Conservation (phyloP, 1,140 invertebrate species). For the Magallana angulata region DNA sequence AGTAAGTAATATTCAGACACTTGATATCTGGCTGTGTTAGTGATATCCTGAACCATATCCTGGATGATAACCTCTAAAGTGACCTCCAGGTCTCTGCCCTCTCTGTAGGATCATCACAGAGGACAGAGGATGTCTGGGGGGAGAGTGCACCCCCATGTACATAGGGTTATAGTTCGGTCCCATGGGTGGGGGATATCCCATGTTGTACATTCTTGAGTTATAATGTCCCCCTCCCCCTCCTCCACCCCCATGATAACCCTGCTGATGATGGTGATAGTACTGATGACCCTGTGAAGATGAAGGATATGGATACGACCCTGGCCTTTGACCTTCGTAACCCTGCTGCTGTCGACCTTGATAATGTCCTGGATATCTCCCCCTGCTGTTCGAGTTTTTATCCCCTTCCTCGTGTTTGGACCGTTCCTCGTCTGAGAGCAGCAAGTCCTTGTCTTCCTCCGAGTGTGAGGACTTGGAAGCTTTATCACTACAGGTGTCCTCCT, state of each 20-base stretch:
- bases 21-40: background rate
- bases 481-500: background rate
- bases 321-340: slow-evolving; percentile 41
- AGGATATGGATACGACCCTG: slow-evolving; percentile 42
- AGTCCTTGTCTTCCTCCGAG: slow-evolving; percentile 13
- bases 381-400: background rate
- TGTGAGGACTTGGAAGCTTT: slow-evolving; percentile 19
- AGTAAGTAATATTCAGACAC: background rate
- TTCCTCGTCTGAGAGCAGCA: slow-evolving; percentile 14
- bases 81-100: slow-evolving; percentile 54
- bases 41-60: slow-evolving; percentile 42
- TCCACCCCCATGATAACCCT: slow-evolving; percentile 3
- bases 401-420: slow-evolving; percentile 1
- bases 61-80: slow-evolving; percentile 39
- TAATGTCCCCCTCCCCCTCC: slow-evolving; percentile 26
- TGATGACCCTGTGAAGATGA: slow-evolving; percentile 38
- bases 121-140: slow-evolving; percentile 56
- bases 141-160: slow-evolving; percentile 55
- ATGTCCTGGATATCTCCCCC: background rate
- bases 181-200: slow-evolving; percentile 40
- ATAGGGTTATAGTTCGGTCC: slow-evolving; percentile 53
- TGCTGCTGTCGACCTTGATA: slow-evolving; percentile 41
- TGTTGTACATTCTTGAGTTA: slow-evolving; percentile 32
- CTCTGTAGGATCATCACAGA: slow-evolving; percentile 70
- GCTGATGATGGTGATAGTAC: slow-evolving; percentile 44